phyloP scores from a whole-genome alignment of 1,140 invertebrate genomes.

The Drosophila ananassae region DNA sequence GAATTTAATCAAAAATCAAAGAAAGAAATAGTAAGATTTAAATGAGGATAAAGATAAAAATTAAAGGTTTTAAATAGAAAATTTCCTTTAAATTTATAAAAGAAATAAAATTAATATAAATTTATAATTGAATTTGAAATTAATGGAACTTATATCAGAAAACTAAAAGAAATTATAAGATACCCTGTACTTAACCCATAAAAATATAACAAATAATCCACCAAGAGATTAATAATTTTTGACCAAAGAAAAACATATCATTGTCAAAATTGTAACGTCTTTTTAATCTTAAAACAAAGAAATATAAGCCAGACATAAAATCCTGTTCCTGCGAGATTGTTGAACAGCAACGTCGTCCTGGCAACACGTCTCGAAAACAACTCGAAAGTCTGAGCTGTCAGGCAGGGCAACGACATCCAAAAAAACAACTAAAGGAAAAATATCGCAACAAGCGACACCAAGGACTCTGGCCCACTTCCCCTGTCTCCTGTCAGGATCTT shows the following conservation, averaged over 20 bases:
- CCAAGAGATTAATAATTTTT: too few species aligned
- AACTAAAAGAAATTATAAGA: too few species aligned
- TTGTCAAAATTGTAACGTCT: background rate
- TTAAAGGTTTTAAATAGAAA: too few species aligned
- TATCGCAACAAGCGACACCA: conserved; percentile 11
- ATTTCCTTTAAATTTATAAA: too few species aligned
- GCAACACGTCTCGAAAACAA: conserved; percentile 3
- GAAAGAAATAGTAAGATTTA: too few species aligned
- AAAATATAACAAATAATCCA: too few species aligned
- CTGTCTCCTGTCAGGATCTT: background rate
- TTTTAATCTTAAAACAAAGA: background rate
- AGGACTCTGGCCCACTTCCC: background rate
- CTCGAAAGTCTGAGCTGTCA: conserved; percentile 33
- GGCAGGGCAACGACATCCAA: conserved; percentile 15
- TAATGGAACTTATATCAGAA: too few species aligned
- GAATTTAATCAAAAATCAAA: too few species aligned
- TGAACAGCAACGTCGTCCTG: conserved; percentile 27
- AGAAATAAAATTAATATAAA: too few species aligned
- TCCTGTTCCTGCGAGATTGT: conserved; percentile 5
- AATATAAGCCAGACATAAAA: background rate
- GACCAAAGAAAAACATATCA: background rate
- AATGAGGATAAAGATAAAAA: too few species aligned
- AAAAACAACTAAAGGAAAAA: background rate
- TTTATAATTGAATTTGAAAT: too few species aligned
- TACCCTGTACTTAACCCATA: too few species aligned